phyloP scores from a whole-genome alignment of 2,113 vertebrate genomes.

The Sphyrna mokarran region DNA sequence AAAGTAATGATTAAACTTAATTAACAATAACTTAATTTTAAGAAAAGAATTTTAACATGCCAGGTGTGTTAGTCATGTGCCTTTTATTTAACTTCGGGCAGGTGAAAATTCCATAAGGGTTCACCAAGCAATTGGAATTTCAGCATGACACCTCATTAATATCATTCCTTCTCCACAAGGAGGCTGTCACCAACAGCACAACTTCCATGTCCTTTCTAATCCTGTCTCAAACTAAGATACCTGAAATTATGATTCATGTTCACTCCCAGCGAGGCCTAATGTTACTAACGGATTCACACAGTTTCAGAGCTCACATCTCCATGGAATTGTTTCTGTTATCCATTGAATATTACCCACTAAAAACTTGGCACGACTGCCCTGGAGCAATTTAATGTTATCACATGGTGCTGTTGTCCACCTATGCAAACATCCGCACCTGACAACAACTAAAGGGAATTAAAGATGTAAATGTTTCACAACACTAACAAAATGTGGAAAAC shows the following conservation, averaged over 20 bases:
- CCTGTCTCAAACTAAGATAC: neutral
- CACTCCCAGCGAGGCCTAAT: neutral
- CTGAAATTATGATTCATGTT: neutral
- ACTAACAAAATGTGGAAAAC: neutral
- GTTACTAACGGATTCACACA: neutral
- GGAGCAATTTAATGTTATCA: neutral
- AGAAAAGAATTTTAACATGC: neutral
- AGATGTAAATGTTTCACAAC: neutral
- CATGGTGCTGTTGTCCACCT: neutral
- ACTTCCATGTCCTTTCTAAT: neutral
- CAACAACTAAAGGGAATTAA: neutral
- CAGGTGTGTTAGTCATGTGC: neutral
- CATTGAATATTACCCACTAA: neutral
- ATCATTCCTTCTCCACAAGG: neutral
- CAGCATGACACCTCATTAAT: neutral
- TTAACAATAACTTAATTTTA: neutral
- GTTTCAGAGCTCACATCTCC: neutral
- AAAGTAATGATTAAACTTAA: neutral
- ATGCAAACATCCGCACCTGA: neutral
- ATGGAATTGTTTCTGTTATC: slow-evolving; percentile 11
- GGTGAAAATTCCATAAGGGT: neutral
- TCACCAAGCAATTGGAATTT: neutral
- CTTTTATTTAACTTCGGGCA: neutral
- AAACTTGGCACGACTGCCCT: neutral
- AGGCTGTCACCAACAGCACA: neutral